A percentile compares a stretch with the other conserved stretches of the same genome.
phyloP scores from a whole-genome alignment of 2,113 vertebrate species.

The Oryzias javanicus region DNA sequence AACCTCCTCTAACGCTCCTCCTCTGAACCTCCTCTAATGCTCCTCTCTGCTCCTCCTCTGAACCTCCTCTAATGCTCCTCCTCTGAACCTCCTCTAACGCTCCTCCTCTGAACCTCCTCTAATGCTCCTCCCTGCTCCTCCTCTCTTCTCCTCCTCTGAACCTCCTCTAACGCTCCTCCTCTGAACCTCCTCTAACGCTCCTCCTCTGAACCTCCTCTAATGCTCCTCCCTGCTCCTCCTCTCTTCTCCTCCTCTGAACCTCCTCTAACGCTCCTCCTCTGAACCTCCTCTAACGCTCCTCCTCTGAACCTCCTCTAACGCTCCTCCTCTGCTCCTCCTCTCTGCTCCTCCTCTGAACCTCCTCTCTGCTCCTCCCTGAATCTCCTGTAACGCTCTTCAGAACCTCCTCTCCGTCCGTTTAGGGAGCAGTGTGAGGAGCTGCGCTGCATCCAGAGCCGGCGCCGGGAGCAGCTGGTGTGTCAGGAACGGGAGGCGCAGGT shows the following conservation, averaged over 20 bases:
- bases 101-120: not conserved
- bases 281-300: too few species aligned
- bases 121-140: not conserved
- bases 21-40: too few species aligned
- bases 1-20: too few species aligned
- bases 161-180: not conserved
- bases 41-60: too few species aligned
- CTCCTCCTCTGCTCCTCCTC: not conserved
- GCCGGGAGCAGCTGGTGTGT: conserved; percentile 62
- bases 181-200: too few species aligned
- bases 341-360: not conserved
- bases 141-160: not conserved
- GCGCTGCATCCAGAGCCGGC: conserved; percentile 44
- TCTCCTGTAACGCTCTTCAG: not conserved
- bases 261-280: too few species aligned
- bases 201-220: not conserved
- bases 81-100: too few species aligned
- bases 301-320: not conserved
- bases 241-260: too few species aligned
- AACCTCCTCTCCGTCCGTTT: not conserved
- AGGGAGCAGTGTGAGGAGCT: conserved; percentile 83
- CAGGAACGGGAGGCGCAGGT: conserved; percentile 79
- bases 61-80: too few species aligned
- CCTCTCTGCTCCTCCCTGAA: not conserved
- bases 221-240: too few species aligned